phyloP scores from a whole-genome alignment of 2,888 invertebrate species.

The Eupelmus urozonus region DNA sequence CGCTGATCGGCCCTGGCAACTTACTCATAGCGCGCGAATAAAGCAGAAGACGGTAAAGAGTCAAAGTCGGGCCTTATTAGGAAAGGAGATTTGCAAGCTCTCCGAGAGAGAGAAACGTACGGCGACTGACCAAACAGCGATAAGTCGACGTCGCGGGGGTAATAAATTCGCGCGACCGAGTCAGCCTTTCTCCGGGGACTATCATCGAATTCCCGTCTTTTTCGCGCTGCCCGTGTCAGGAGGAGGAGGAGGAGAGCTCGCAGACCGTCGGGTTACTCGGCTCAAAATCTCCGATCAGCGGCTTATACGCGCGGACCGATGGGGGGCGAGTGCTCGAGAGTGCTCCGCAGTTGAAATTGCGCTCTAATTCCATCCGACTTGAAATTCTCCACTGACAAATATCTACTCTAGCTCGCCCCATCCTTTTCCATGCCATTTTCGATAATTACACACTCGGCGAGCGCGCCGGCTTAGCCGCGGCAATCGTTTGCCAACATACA shows the following conservation, averaged over 20 bases:
- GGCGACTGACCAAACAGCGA: neutral
- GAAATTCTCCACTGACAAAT: conserved; percentile 7
- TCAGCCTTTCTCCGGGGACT: neutral
- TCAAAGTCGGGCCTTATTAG: conserved; percentile 21
- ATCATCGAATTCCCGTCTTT: too few relatives aligned
- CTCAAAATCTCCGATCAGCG: conserved; percentile 9
- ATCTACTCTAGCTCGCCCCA: neutral
- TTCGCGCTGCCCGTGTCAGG: too few relatives aligned
- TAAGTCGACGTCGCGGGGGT: neutral
- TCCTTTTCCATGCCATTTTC: neutral
- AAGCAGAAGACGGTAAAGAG: neutral
- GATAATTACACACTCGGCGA: neutral
- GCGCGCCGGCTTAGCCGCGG: neutral
- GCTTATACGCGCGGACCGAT: neutral
- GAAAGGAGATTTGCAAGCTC: neutral
- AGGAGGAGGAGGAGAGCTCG: too few relatives aligned
- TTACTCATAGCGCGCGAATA: neutral
- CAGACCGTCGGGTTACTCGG: neutral
- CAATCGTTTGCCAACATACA: too few relatives aligned
- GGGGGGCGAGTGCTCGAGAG: neutral
- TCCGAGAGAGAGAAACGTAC: neutral
- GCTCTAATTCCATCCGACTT: conserved; percentile 10
- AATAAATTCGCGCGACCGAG: neutral
- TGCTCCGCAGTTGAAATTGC: neutral
- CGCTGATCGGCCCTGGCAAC: conserved; percentile 15